These are phyloP conservation scores for Brachymystax lenok DNA, from an alignment of 2,797 vertebrate genomes.

Conservation along the genomic window DNA sequence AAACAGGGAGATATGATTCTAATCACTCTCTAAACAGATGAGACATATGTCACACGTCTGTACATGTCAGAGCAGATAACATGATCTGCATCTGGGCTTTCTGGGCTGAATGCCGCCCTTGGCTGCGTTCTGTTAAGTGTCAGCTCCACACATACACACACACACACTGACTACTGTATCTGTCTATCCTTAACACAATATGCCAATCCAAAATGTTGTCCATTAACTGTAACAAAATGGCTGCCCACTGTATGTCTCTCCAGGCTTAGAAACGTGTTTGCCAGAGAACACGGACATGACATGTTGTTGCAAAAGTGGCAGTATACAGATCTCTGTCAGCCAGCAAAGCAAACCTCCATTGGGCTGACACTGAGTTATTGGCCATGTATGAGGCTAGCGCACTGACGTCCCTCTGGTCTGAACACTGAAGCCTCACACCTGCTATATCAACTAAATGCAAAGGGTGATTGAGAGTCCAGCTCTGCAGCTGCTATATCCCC, in stretches of 20 bases:
- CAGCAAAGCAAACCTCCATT: neutral
- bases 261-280: neutral
- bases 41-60: constrained; percentile 6
- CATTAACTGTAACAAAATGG: neutral
- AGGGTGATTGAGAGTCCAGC: too few species aligned
- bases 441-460: neutral
- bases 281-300: neutral
- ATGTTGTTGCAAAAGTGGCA: neutral
- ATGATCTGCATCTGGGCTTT: neutral
- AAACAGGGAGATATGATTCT: neutral
- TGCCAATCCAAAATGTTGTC: neutral
- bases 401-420: constrained; percentile 15
- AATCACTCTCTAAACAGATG: neutral
- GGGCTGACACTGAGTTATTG: constrained; percentile 8
- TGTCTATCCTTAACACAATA: neutral
- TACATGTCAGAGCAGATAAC: neutral
- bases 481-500: neutral
- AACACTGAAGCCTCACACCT: neutral
- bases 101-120: neutral
- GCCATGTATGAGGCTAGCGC: neutral
- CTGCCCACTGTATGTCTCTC: neutral
- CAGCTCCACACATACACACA: constrained; percentile 1
- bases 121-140: neutral
- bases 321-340: neutral
- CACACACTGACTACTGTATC: too few species aligned